Base-by-base conservation (phyloP, 2,113 vertebrate species). In the Poecilia latipinna region DNA sequence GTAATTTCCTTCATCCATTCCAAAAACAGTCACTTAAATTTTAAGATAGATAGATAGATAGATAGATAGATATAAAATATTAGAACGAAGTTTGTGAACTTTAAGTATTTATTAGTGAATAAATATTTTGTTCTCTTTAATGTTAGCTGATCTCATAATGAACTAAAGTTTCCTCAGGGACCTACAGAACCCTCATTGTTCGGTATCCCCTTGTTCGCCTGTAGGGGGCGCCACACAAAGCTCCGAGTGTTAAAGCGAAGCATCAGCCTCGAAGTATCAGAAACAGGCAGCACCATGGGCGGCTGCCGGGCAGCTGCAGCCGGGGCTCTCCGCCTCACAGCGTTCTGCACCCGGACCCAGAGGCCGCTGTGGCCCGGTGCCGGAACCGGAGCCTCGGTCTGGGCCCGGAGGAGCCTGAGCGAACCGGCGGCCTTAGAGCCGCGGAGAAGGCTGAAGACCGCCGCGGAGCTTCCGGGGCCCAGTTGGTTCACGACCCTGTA, bases 381-480 rank as follows among this genome's bases (percentile, higher is more conserved):
- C 33, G 29, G 28, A 3, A 3, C 2, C 4, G 13, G n/a, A 3
- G 3, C 1, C 0, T 15, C 17, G 1, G 3, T 26, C 7, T 24
- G 17, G 12, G 48, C 0, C 6, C 60, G 74, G 0, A 79, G 85
- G 3, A 32, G 63, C 7, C 10, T 89, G 8, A 85, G 68, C 24
- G 26, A 83, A 11, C 91, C 88, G 64, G 42, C 87, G 17, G 4
- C 73, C 4, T 12, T 71, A 0, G 54, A 32, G 26, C 70, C 29
- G 6, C 28, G 74, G 0, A 64, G 24, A 1, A 90, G 87, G 29
- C 73, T 87, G 44, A 94, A 90, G 80, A 90, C 68, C 22, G 89
- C 93, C 19, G 91, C 93, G 3, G 93, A 95, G 0, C 77, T 96
- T 4, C 93, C 94, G 0, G 95, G 95, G 0, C 95, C 94, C 8